Conservation (phyloP, 1,140 invertebrate genomes). For the Drosophila nasuta region DNA sequence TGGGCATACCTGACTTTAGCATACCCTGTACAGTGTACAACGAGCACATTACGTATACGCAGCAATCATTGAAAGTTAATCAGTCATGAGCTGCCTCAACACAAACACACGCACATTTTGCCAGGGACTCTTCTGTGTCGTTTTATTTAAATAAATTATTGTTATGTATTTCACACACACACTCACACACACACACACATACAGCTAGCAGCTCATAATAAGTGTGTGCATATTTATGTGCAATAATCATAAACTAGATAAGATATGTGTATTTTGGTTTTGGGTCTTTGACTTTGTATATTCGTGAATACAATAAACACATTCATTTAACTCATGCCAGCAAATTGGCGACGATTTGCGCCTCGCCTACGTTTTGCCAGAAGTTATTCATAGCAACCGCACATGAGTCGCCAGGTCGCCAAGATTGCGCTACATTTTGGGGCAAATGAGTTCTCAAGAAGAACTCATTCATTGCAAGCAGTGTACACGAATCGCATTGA, state of each 20-base stretch:
- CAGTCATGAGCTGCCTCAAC: constrained; percentile 12
- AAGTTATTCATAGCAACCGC: constrained; percentile 23
- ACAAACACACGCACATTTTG: neutral
- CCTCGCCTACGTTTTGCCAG: constrained; percentile 23
- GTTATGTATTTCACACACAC: neutral
- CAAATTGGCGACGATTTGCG: constrained; percentile 53
- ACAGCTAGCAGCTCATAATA: neutral
- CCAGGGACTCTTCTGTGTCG: constrained; percentile 4
- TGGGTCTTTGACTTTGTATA: constrained; percentile 58
- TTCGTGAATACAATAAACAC: constrained; percentile 55
- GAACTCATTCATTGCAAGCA: neutral
- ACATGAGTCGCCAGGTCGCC: neutral
- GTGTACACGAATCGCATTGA: too few relatives aligned
- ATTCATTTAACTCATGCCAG: constrained; percentile 56
- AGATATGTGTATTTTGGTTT: constrained; percentile 51
- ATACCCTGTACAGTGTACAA: neutral
- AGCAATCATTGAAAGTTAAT: constrained; percentile 6
- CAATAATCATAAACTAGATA: constrained; percentile 64
- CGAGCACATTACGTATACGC: neutral
- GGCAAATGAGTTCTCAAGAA: neutral
- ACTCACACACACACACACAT: neutral
- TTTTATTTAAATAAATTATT: constrained; percentile 12
- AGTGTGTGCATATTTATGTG: constrained; percentile 18
- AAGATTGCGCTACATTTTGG: too few relatives aligned
- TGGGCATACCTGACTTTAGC: neutral